Base-by-base conservation (phyloP, 2,797 vertebrate species). In the Hoplostethus mediterraneus region DNA sequence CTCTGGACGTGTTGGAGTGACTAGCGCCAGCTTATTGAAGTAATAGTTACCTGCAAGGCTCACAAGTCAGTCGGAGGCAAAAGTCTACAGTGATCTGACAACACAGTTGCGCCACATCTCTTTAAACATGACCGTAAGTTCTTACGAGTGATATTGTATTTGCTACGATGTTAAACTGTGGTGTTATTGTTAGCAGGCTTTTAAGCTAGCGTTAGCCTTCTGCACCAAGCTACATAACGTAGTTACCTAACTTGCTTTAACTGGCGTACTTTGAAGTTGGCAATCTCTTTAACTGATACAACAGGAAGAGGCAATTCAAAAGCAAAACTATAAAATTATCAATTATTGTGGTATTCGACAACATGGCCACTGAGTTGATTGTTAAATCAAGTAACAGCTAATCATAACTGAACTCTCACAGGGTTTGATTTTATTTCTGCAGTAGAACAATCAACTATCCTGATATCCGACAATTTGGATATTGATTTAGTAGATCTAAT, bases 61-160 rank as follows among this genome's bases (percentile, higher is more conserved):
- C 42, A 21, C 42, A 3, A 21, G 0, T 47, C 40, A 13, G 0
- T 2, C 28, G 44, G 62, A 61, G 38, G 21, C 3, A 0, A 30
- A 79, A 73, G 64, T 69, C 17, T 67, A 52, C 13, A 17, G 6
- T 67, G 53, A 3, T 49, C 8, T 3, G 4, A 40, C 52, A 16
- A 2, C 6, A 17, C 6, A 30, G 4, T 59, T 51, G 3, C 7
- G 25, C 45, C 49, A 72, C 49, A 17, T 60, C 51, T 8, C 60
- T 31, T 16, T 3, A 42, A 75, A 56, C 38, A 92, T 92, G 90
- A 85, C 88, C 1, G 90, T 92, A 21, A 89, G 90, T 79, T 79
- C 1, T 30, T 25, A 17, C 0, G 0, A 21, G 3, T 0, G 0
- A 0, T 9, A 14, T 51, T 59, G 47, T 2, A 7, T 61, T 45